Evolutionary conservation across 2,797 vertebrate species (phyloP).

Genomic region (Chrysocyon brachyurus): DNA sequence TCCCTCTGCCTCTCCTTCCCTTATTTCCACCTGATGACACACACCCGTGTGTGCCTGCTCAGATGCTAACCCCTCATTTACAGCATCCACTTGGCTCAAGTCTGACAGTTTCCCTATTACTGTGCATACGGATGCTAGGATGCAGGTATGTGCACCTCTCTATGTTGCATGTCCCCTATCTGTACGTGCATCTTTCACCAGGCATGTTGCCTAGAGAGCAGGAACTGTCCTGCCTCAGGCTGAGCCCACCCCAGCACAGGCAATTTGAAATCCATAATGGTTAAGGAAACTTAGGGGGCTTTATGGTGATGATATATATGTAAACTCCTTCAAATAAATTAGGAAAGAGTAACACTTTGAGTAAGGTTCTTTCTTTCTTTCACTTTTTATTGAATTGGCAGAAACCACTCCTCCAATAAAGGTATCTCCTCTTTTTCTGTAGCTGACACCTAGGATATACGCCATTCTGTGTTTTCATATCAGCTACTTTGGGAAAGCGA

Average conservation of each 20-base stretch:
- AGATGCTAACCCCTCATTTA: background rate
- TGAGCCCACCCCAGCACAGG: background rate
- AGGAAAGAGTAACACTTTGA: background rate
- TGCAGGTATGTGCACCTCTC: background rate
- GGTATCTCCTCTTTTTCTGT: background rate
- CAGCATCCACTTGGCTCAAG: background rate
- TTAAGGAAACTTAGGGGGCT: background rate
- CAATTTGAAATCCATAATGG: background rate
- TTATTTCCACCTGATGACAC: background rate
- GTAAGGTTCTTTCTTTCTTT: background rate
- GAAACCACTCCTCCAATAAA: background rate
- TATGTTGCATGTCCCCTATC: rapidly evolving
- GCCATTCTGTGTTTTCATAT: background rate
- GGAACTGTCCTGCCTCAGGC: background rate
- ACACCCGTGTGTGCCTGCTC: background rate
- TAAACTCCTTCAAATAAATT: background rate
- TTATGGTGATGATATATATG: background rate
- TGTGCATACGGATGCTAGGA: background rate
- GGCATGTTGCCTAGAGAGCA: no score
- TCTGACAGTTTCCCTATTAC: background rate
- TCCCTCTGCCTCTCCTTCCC: background rate
- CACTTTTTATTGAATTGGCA: background rate
- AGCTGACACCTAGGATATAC: background rate
- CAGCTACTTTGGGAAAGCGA: background rate
- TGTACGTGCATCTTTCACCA: background rate